These are phyloP conservation scores for Ceuthmochares aereus DNA, from an alignment of 2,113 vertebrate genomes.

Conservation along the genomic window DNA sequence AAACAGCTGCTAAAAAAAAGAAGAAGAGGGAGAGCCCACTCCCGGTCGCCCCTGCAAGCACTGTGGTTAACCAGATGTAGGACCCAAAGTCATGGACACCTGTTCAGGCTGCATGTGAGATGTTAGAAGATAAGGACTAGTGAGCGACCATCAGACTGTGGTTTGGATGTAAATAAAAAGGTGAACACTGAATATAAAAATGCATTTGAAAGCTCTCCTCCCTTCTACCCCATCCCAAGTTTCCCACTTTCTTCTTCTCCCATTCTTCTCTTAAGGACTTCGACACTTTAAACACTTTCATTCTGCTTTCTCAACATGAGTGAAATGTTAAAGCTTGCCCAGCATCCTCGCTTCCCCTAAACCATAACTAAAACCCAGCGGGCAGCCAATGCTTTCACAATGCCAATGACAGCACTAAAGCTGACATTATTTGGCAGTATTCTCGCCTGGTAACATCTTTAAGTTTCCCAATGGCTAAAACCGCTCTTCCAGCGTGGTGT, in stretches of 20 bases:
- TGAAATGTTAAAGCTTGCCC: not conserved
- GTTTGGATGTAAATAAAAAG: not conserved
- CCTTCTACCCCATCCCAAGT: not conserved
- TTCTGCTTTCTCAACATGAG: not conserved
- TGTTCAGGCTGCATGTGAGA: not conserved
- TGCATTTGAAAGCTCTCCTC: not conserved
- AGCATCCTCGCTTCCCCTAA: not conserved
- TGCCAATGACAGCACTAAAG: not conserved
- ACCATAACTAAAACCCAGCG: not conserved
- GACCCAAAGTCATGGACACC: not conserved
- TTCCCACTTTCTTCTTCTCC: not conserved
- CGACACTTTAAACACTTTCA: not conserved
- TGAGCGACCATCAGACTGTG: not conserved
- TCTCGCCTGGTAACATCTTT: not conserved
- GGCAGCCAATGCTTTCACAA: not conserved
- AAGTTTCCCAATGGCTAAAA: not conserved
- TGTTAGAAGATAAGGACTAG: not conserved
- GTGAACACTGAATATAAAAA: not conserved
- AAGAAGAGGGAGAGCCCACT: not conserved
- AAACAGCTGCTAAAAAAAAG: constrained; percentile 4
- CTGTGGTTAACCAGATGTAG: constrained; percentile 15
- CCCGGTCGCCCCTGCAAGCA: not conserved
- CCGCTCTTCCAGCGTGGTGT: not conserved
- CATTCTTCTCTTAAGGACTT: not conserved
- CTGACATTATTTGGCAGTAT: not conserved